Conservation (phyloP, 2,113 vertebrate genomes). For the Baryphthengus martii region DNA sequence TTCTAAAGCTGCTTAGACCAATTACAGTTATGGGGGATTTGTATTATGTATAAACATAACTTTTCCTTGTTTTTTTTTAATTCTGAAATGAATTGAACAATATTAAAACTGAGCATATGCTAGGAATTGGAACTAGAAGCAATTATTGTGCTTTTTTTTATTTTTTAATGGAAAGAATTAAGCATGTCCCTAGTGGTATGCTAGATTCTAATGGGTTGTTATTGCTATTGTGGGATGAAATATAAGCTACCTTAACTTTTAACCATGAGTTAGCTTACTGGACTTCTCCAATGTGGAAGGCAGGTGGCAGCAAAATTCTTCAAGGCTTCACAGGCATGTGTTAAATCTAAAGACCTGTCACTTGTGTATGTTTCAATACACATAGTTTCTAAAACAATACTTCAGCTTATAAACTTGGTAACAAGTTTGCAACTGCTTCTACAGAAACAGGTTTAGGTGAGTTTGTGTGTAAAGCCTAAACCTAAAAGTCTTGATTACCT, state of each 20-base stretch:
- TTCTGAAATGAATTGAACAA: neutral
- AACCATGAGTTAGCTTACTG: neutral
- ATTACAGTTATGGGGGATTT: neutral
- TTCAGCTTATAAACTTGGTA: neutral
- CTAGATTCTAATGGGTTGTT: neutral
- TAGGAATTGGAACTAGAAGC: neutral
- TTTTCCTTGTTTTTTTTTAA: neutral
- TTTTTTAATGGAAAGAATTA: neutral
- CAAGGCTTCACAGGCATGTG: neutral
- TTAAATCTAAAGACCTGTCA: neutral
- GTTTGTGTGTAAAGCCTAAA: neutral
- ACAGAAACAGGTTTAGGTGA: neutral
- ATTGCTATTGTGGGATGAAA: neutral
- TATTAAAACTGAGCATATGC: neutral
- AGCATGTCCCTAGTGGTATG: neutral
- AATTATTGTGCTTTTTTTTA: neutral
- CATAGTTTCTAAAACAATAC: neutral
- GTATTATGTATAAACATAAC: neutral
- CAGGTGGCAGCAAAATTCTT: slow-evolving; percentile 37
- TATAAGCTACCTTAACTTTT: neutral
- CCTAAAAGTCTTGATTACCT: neutral
- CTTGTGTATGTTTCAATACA: neutral
- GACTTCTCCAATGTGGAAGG: neutral
- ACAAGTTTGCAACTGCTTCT: neutral
- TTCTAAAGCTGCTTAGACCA: neutral